phyloP scores from a whole-genome alignment of 2,888 invertebrate species.

The Celastrina argiolus region DNA sequence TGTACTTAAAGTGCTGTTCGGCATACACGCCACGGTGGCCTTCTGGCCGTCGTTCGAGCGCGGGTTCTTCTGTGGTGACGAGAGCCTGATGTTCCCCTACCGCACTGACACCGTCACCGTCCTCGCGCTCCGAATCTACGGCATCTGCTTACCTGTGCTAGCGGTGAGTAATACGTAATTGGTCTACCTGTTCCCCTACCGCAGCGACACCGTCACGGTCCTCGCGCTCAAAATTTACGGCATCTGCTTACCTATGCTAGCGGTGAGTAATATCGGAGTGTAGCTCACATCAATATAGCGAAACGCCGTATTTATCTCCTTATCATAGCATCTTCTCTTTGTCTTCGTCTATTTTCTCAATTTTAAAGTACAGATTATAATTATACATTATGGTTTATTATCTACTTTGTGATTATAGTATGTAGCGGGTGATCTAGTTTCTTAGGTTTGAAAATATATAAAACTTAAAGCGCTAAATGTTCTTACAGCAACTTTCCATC shows the following conservation, averaged over 20 bases:
- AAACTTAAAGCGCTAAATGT: no score
- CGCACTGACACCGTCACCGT: constrained; percentile 86
- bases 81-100: constrained; percentile 91
- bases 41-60: constrained; percentile 81
- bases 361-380: no score
- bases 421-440: no score
- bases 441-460: no score
- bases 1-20: constrained; percentile 45
- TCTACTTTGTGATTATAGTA: no score
- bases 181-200: constrained; percentile 68
- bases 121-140: constrained; percentile 82
- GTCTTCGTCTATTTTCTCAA: no score
- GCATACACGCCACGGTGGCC: constrained; percentile 40
- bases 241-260: constrained; percentile 80
- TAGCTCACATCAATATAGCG: no score
- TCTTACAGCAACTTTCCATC: no score
- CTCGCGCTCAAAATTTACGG: constrained; percentile 84
- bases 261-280: constrained; percentile 84
- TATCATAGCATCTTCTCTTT: no score
- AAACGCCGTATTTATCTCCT: no score
- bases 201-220: constrained; percentile 85
- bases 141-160: constrained; percentile 81
- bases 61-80: constrained; percentile 97
- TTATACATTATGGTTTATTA: no score
- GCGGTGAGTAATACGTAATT: constrained; percentile 77